These are phyloP conservation scores for Cyanoramphus novaezelandiae DNA, from an alignment of 2,113 vertebrate genomes.

Conservation along the genomic window DNA sequence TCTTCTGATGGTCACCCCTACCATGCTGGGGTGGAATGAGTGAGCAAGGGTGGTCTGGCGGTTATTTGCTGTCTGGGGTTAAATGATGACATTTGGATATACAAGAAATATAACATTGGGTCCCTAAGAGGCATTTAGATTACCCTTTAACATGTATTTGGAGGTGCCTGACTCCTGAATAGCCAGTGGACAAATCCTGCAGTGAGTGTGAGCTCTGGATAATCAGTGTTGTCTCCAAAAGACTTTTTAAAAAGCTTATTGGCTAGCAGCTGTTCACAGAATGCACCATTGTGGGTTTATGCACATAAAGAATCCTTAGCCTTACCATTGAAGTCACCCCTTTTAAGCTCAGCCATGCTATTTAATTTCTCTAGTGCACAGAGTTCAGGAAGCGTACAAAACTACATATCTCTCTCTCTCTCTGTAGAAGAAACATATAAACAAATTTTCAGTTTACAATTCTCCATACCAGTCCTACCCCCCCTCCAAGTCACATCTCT, in stretches of 20 bases:
- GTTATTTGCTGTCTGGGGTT: neutral
- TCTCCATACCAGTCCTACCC: neutral
- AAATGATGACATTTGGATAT: neutral
- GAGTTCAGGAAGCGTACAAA: slow-evolving; percentile 15
- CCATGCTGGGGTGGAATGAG: too few relatives aligned
- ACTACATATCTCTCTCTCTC: neutral
- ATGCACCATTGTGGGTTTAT: slow-evolving; percentile 23
- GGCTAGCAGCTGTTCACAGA: slow-evolving; percentile 31
- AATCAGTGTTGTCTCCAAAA: neutral
- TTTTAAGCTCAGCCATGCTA: slow-evolving; percentile 39
- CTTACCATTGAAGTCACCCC: slow-evolving; percentile 2
- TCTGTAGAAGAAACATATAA: neutral
- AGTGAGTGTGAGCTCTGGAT: neutral
- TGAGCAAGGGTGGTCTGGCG: neutral
- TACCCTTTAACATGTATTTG: neutral
- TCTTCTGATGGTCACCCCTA: neutral
- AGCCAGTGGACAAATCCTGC: neutral
- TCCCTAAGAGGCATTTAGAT: neutral
- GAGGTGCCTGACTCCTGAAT: neutral
- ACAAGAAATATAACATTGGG: neutral
- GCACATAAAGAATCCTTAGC: slow-evolving; percentile 50
- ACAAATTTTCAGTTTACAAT: neutral
- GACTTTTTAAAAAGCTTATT: slow-evolving; percentile 15
- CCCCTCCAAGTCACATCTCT: neutral
- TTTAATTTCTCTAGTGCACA: neutral